phyloP scores from a whole-genome alignment of 2,113 vertebrate genomes.

The Bos javanicus region DNA sequence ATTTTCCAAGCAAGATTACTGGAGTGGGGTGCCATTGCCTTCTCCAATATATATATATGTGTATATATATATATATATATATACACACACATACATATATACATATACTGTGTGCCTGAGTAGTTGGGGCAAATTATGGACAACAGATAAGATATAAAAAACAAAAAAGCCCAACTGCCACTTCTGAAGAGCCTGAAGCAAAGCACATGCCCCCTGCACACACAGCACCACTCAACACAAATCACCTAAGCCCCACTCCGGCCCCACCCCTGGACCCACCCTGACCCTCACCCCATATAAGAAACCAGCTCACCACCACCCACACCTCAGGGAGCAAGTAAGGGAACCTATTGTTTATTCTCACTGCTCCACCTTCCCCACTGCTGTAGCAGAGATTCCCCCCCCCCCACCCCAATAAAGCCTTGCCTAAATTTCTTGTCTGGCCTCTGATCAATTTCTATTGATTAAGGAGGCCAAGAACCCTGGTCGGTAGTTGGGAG shows the following conservation, averaged over 20 bases:
- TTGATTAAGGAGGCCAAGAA: background rate
- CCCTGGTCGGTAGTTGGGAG: background rate
- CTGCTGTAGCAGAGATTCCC: background rate
- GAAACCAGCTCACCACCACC: background rate
- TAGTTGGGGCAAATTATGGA: background rate
- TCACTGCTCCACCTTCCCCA: fast-evolving
- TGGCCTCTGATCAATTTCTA: background rate
- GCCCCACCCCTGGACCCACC: background rate
- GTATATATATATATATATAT: too few relatives aligned
- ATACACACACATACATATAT: too few relatives aligned
- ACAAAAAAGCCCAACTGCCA: background rate
- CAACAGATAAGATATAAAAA: background rate
- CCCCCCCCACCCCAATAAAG: background rate
- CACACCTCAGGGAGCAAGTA: background rate
- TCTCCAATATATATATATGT: too few relatives aligned
- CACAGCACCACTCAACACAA: background rate
- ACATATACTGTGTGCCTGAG: background rate
- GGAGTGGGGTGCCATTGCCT: too few relatives aligned
- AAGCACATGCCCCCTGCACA: background rate
- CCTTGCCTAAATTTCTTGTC: background rate
- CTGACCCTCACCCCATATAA: background rate
- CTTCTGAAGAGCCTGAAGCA: background rate
- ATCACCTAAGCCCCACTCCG: background rate
- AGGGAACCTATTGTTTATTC: background rate
- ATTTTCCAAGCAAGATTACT: too few relatives aligned